Percentiles rank a stretch among this genome's conserved stretches.
phyloP scores from a whole-genome alignment of 2,888 invertebrate species.

The Colostygia pectinataria region DNA sequence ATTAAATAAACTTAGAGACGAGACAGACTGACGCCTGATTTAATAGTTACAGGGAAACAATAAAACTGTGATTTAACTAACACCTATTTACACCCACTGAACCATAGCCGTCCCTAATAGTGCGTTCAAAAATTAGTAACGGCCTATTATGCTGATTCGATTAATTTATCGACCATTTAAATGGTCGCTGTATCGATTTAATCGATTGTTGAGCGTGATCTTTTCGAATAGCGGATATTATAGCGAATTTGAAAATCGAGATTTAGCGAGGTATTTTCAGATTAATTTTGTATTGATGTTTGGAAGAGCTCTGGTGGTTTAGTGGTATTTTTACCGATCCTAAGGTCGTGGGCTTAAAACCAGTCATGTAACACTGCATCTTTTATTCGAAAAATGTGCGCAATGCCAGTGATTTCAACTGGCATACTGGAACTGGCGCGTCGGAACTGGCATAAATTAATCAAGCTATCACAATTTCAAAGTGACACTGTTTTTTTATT shows the following conservation, averaged over 20 bases:
- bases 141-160: slow-evolving; percentile 78
- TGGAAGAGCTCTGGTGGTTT: no score
- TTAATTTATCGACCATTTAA: slow-evolving; percentile 79
- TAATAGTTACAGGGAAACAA: slow-evolving; percentile 7
- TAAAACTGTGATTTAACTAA: slow-evolving; percentile 15
- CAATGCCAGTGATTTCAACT: no score
- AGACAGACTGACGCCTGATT: slow-evolving; percentile 12
- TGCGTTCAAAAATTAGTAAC: slow-evolving; percentile 71
- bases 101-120: slow-evolving; percentile 52
- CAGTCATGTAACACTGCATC: no score
- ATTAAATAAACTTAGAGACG: not conserved
- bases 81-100: slow-evolving; percentile 12
- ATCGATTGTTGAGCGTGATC: slow-evolving; percentile 58
- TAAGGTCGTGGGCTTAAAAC: no score
- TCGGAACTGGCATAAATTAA: no score
- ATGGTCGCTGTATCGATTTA: slow-evolving; percentile 62
- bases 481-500: no score
- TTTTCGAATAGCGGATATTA: slow-evolving; percentile 60
- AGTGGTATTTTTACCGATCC: no score
- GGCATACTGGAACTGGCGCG: no score
- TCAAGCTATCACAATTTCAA: no score
- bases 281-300: no score
- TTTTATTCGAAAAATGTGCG: no score
- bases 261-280: slow-evolving; percentile 12
- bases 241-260: slow-evolving; percentile 25